phyloP scores from a whole-genome alignment of 2,888 invertebrate species.

The Operophtera brumata region DNA sequence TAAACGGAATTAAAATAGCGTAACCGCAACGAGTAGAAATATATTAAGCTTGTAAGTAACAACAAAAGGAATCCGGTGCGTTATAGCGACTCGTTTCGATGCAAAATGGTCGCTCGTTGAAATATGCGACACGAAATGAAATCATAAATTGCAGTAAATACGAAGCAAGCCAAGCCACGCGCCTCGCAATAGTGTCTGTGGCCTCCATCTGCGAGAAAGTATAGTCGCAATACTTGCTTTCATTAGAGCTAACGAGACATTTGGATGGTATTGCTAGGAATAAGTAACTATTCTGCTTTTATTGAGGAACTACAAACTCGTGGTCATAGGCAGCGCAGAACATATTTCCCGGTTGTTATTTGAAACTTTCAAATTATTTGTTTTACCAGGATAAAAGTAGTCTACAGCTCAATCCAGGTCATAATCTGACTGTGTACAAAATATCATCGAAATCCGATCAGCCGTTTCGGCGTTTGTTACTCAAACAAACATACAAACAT shows the following conservation, averaged over 20 bases:
- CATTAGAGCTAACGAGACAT: slow-evolving; percentile 46
- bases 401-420: no score
- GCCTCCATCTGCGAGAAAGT: slow-evolving; percentile 35
- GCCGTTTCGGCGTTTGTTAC: no score
- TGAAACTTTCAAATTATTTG: background rate
- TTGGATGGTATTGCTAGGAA: slow-evolving; percentile 42
- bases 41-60: slow-evolving; percentile 51
- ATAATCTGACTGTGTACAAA: no score
- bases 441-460: no score
- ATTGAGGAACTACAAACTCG: slow-evolving; percentile 7
- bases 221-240: slow-evolving; percentile 35
- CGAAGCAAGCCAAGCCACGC: slow-evolving; percentile 47
- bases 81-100: slow-evolving; percentile 64
- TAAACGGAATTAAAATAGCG: slow-evolving; percentile 38
- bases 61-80: slow-evolving; percentile 53
- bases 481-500: no score
- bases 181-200: slow-evolving; percentile 41
- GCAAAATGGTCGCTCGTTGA: slow-evolving; percentile 64
- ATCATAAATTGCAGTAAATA: slow-evolving; percentile 72
- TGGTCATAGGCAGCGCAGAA: background rate
- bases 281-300: slow-evolving; percentile 3
- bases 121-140: slow-evolving; percentile 75
- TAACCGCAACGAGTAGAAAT: slow-evolving; percentile 37
- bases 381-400: no score
- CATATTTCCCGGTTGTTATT: background rate